Percentiles rank a stretch among this genome's conserved stretches.
phyloP scores from a whole-genome alignment of 2,797 vertebrate species.

The Phylloscopus collybita region DNA sequence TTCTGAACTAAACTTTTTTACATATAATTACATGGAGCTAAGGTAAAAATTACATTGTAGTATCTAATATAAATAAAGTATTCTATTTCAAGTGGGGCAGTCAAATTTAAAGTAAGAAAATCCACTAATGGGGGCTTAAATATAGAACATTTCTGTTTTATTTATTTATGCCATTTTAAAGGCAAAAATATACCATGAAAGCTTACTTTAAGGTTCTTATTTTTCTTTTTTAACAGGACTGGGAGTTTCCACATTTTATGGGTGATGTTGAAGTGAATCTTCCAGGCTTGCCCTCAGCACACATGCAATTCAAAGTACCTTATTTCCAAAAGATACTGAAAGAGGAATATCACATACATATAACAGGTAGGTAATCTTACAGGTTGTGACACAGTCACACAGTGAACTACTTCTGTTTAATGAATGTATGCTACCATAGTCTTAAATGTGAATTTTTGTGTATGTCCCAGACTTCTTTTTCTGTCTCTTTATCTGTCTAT shows the following conservation, averaged over 20 bases:
- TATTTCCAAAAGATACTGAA: conserved; percentile 93
- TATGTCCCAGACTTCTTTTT: neutral
- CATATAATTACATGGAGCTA: neutral
- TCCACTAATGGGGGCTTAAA: conserved; percentile 25
- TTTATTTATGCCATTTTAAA: neutral
- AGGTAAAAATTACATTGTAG: conserved; percentile 30
- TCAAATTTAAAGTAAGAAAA: neutral
- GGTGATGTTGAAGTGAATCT: conserved; percentile 96
- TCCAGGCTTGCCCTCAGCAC: conserved; percentile 91
- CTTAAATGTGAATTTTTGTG: neutral
- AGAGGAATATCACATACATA: conserved; percentile 96
- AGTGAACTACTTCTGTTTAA: neutral
- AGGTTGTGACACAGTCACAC: neutral
- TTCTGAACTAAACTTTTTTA: conserved; percentile 36
- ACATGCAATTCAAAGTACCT: conserved; percentile 93
- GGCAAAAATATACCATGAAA: neutral
- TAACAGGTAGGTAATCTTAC: conserved; percentile 86
- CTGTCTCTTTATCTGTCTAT: neutral
- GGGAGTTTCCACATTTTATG: conserved; percentile 99
- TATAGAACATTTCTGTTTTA: neutral
- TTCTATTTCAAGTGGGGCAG: neutral
- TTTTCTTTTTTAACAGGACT: conserved; percentile 84
- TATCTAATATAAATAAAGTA: conserved; percentile 15
- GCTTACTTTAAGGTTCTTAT: neutral
- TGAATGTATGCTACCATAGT: neutral